Conservation (phyloP, 1,140 invertebrate genomes). For the Drosophila arawakana region DNA sequence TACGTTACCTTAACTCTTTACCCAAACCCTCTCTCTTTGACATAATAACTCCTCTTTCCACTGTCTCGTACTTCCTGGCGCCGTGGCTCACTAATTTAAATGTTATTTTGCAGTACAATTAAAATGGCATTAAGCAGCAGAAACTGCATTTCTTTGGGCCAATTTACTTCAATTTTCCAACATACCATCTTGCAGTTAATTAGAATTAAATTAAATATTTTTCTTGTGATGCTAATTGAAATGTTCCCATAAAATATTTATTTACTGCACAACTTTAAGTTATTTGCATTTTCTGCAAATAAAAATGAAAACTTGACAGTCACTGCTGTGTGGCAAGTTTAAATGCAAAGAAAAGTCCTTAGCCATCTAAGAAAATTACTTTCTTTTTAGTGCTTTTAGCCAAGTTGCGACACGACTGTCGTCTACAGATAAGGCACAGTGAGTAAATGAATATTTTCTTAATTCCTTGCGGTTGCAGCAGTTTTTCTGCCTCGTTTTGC, state of each 20-base stretch:
- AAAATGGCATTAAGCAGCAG: slow-evolving; percentile 67
- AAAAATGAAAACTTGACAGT: slow-evolving; percentile 12
- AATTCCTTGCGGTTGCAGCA: slow-evolving; percentile 70
- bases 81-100: slow-evolving; percentile 72
- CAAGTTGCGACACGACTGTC: slow-evolving; percentile 18
- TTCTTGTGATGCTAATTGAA: background rate
- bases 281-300: slow-evolving; percentile 37
- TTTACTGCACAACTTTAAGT: background rate
- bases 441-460: slow-evolving; percentile 71
- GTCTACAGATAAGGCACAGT: slow-evolving; percentile 57
- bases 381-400: slow-evolving; percentile 18
- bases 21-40: slow-evolving; percentile 3
- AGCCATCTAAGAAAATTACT: background rate
- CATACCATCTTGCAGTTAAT: slow-evolving; percentile 13
- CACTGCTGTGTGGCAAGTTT: background rate
- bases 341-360: background rate
- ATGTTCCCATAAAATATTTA: background rate
- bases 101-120: slow-evolving; percentile 78
- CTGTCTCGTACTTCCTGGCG: slow-evolving; percentile 58
- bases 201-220: background rate
- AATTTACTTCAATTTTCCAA: slow-evolving; percentile 12
- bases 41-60: slow-evolving; percentile 35
- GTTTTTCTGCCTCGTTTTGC: slow-evolving; percentile 58
- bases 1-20: slow-evolving; percentile 31
- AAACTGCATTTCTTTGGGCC: slow-evolving; percentile 20